phyloP scores from a whole-genome alignment of 2,888 invertebrate genomes.

The Sphecodes monilicornis region DNA sequence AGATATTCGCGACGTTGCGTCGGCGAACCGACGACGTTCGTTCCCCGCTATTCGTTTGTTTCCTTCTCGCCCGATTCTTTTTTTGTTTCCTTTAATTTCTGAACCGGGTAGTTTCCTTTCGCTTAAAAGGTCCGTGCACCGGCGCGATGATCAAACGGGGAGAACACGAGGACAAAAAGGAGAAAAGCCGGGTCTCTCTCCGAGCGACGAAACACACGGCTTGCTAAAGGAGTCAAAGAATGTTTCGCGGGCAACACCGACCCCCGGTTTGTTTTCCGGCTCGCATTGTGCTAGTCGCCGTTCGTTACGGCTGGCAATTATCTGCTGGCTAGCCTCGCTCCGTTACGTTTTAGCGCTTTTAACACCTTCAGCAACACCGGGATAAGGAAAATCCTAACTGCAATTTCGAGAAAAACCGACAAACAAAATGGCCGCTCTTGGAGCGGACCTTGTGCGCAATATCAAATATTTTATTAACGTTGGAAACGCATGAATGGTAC shows the following conservation, averaged over 20 bases:
- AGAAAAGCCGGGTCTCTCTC: conserved; percentile 1
- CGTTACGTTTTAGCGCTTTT: not conserved
- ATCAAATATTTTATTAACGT: not conserved
- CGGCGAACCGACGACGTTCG: not conserved
- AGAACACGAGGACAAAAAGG: conserved; percentile 14
- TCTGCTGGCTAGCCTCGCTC: not conserved
- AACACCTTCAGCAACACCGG: not conserved
- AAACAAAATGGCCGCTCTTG: not conserved
- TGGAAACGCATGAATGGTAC: not conserved
- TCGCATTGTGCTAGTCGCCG: conserved; percentile 7
- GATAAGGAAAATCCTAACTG: not conserved
- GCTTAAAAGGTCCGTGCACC: conserved; percentile 11
- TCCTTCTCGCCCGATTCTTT: not conserved
- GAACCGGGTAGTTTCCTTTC: conserved; percentile 25
- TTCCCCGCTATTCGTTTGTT: not conserved
- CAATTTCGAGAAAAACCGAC: not conserved
- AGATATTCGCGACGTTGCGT: not conserved
- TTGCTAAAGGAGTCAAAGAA: conserved; percentile 18
- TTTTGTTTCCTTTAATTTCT: conserved; percentile 5
- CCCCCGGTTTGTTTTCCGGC: conserved; percentile 13
- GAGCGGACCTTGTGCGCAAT: not conserved
- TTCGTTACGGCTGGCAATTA: conserved; percentile 18
- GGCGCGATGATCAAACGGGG: conserved; percentile 19
- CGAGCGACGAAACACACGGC: conserved; percentile 4
- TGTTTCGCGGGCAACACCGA: not conserved